These are phyloP conservation scores for Leguminivora glycinivorella DNA, from an alignment of 1,140 invertebrate species.

Conservation along the genomic window DNA sequence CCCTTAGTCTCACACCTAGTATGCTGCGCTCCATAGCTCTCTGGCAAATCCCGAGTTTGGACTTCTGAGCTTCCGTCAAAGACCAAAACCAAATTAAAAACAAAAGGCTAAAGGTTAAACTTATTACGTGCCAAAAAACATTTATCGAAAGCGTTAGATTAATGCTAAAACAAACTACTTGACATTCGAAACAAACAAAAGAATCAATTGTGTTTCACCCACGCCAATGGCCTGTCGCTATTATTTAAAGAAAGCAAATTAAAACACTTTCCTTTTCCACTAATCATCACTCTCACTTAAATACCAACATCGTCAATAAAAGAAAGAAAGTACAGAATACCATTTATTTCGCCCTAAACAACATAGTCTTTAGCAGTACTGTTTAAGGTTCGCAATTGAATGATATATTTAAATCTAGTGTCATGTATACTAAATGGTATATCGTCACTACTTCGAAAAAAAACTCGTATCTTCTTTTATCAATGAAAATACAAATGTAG, in stretches of 20 bases:
- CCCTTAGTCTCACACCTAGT: too few relatives aligned
- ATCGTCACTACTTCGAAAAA: too few relatives aligned
- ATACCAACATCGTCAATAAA: neutral
- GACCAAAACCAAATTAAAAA: too few relatives aligned
- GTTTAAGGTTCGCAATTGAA: neutral
- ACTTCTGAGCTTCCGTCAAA: too few relatives aligned
- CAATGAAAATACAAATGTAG: too few relatives aligned
- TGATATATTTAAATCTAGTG: neutral
- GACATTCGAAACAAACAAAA: neutral
- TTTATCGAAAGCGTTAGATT: too few relatives aligned
- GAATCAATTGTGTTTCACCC: neutral
- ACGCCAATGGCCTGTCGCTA: neutral
- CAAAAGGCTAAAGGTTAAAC: too few relatives aligned
- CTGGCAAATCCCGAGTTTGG: too few relatives aligned
- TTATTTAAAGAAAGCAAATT: neutral
- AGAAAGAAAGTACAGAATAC: neutral
- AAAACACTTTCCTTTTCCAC: neutral
- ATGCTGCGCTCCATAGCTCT: too few relatives aligned
- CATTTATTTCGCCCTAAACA: neutral
- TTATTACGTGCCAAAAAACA: too few relatives aligned
- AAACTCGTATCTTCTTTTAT: too few relatives aligned
- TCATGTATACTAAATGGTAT: conserved; percentile 13
- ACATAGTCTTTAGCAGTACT: neutral
- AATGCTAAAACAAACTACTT: neutral
- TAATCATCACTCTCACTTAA: neutral